Percentiles rank a stretch among this genome's conserved stretches.
Conservation (phyloP, 2,888 invertebrate species). For the Lepidochrysops patricia region DNA sequence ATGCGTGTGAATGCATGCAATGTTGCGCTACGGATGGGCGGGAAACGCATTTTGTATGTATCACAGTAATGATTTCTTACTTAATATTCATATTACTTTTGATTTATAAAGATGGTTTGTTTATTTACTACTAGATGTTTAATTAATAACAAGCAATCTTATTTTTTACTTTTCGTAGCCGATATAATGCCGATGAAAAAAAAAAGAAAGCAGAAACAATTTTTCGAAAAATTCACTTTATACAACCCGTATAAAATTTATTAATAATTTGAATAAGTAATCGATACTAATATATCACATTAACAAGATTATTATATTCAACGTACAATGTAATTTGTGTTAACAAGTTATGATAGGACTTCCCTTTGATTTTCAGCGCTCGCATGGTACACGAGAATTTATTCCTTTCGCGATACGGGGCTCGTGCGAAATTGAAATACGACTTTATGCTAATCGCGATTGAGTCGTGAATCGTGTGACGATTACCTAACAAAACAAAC, state of each 20-base stretch:
- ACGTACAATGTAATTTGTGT: constrained; percentile 15
- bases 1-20: constrained; percentile 70
- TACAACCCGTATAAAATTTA: neutral
- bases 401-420: constrained; percentile 32
- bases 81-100: constrained; percentile 23
- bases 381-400: constrained; percentile 38
- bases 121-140: neutral
- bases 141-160: neutral
- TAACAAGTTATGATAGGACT: constrained; percentile 18
- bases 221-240: neutral
- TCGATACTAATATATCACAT: constrained; percentile 5
- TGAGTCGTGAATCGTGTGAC: constrained; percentile 54
- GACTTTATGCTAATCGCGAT: constrained; percentile 52
- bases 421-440: constrained; percentile 51
- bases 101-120: constrained; percentile 2
- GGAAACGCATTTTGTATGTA: constrained; percentile 47
- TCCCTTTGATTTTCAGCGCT: constrained; percentile 51
- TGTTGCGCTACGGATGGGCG: constrained; percentile 58
- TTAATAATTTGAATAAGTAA: neutral
- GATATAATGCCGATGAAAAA: neutral
- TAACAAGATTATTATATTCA: constrained; percentile 7
- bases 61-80: constrained; percentile 38
- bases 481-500: constrained; percentile 50
- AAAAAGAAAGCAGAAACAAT: neutral
- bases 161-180: neutral